Conservation (phyloP, 2,797 vertebrate genomes). For the Danionella dracula region DNA sequence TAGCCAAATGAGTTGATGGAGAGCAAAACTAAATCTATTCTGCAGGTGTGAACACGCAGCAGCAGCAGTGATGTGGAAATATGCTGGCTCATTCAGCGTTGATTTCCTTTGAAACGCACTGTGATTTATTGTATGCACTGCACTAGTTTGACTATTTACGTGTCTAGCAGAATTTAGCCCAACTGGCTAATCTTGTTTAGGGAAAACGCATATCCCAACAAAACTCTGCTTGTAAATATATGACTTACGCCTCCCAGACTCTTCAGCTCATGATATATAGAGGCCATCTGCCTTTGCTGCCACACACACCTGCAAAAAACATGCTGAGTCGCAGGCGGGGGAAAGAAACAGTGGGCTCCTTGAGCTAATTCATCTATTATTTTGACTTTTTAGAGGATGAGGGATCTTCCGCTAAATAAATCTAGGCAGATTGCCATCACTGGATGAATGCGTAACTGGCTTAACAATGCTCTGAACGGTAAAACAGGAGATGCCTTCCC, state of each 20-base stretch:
- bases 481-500: constrained; percentile 21
- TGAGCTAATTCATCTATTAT: constrained; percentile 30
- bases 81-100: constrained; percentile 26
- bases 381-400: constrained; percentile 31
- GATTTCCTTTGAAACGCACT: constrained; percentile 22
- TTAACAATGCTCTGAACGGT: constrained; percentile 31
- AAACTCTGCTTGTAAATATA: constrained; percentile 22
- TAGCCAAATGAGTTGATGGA: constrained; percentile 25
- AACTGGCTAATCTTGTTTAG: constrained; percentile 4
- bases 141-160: neutral
- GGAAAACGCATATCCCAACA: constrained; percentile 23
- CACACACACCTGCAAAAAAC: constrained; percentile 47
- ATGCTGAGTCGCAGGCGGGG: constrained; percentile 32
- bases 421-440: neutral
- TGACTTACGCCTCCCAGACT: constrained; percentile 27
- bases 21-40: constrained; percentile 31
- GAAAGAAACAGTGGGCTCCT: constrained; percentile 17
- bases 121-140: constrained; percentile 30
- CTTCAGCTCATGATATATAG: constrained; percentile 42
- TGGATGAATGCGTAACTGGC: constrained; percentile 8
- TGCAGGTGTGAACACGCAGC: constrained; percentile 21
- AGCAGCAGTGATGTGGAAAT: neutral
- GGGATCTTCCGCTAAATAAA: constrained; percentile 10
- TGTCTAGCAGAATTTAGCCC: constrained; percentile 15
- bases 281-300: constrained; percentile 43